Conservation (phyloP, 1,140 invertebrate species). For the Armadillidium nasatum region DNA sequence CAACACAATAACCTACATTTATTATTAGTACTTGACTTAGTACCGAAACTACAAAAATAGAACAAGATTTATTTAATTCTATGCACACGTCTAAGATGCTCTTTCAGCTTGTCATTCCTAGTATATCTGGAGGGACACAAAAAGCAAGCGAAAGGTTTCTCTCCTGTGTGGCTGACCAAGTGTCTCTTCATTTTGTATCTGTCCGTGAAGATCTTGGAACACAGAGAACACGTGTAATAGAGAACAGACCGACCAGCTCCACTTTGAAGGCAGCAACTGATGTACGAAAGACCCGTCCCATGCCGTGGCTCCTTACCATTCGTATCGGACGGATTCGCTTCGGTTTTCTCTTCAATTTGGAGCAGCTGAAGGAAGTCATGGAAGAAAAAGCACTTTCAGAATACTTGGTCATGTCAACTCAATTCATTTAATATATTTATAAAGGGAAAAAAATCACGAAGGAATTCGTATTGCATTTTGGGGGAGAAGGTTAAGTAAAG, state of each 20-base stretch:
- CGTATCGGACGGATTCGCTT: not conserved
- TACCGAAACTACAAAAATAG: too few relatives aligned
- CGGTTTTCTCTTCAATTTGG: not conserved
- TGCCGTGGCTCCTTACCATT: too few relatives aligned
- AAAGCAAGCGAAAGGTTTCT: conserved; percentile 23
- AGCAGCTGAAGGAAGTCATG: not conserved
- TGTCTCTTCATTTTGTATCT: conserved; percentile 21
- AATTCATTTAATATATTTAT: too few relatives aligned
- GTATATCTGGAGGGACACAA: conserved; percentile 17
- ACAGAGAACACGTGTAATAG: conserved; percentile 17
- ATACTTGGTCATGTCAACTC: too few relatives aligned
- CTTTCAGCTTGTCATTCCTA: not conserved
- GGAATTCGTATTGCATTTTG: too few relatives aligned
- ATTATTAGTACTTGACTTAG: too few relatives aligned
- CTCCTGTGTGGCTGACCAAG: conserved; percentile 24
- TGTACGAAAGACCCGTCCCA: not conserved
- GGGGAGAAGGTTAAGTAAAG: too few relatives aligned
- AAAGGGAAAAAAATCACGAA: too few relatives aligned
- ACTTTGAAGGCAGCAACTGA: not conserved
- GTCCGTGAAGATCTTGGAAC: conserved; percentile 21
- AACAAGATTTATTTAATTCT: not conserved
- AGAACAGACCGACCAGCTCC: not conserved
- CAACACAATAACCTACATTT: too few relatives aligned
- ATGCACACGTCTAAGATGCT: not conserved
- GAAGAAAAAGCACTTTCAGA: too few relatives aligned